Evolutionary conservation across 2,797 vertebrate species (phyloP).

Genomic region (Cygnus olor): DNA sequence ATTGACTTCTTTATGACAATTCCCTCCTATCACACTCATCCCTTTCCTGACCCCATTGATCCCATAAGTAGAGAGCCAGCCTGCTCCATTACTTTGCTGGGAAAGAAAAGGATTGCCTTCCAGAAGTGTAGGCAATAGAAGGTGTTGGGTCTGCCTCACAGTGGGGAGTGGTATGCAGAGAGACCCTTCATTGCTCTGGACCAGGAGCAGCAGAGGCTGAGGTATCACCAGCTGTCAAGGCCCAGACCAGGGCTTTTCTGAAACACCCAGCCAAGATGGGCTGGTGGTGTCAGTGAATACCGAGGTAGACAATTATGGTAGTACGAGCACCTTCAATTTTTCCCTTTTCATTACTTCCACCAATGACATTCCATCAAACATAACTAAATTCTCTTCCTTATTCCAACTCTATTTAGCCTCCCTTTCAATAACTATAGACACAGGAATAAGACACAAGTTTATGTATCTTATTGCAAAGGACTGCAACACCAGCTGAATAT

Average conservation of each 20-base stretch:
- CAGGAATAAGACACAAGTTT: background rate
- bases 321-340: background rate
- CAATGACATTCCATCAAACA: background rate
- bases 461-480: background rate
- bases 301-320: background rate
- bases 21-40: background rate
- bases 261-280: background rate
- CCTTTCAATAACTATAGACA: background rate
- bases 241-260: background rate
- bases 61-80: accelerated
- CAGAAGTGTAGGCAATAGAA: accelerated
- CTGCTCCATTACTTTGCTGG: background rate
- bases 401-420: background rate
- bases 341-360: background rate
- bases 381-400: background rate
- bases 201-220: background rate
- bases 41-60: background rate
- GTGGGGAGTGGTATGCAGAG: background rate
- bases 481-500: background rate
- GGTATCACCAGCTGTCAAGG: background rate
- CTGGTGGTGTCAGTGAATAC: background rate
- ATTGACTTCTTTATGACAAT: background rate
- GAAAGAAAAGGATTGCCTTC: background rate
- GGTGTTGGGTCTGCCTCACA: accelerated
- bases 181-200: background rate